Evolutionary conservation across 2,113 vertebrate species (phyloP).

Genomic region (Chloebia gouldiae): DNA sequence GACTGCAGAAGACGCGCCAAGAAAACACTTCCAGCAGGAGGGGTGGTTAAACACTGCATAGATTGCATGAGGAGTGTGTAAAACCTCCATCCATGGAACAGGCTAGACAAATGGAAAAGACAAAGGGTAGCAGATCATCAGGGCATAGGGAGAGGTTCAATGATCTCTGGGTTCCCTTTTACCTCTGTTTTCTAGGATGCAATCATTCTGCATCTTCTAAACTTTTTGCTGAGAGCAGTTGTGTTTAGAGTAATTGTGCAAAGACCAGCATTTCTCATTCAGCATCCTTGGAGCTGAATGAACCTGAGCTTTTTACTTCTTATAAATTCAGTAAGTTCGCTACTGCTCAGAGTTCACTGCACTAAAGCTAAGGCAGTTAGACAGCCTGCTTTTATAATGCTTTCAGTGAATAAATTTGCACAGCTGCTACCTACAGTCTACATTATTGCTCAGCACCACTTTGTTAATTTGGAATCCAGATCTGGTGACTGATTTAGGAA

Average conservation of each 20-base stretch:
- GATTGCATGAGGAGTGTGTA: not conserved
- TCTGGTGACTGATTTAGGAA: conserved; percentile 64
- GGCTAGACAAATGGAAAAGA: not conserved
- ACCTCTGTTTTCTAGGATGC: not conserved
- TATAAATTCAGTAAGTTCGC: not conserved
- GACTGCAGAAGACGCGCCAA: not conserved
- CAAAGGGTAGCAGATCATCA: not conserved
- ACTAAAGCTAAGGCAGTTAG: conserved; percentile 49
- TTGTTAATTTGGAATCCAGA: conserved; percentile 67
- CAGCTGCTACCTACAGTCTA: conserved; percentile 56
- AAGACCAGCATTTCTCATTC: conserved; percentile 23
- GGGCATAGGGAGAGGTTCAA: not conserved
- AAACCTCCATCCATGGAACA: not conserved
- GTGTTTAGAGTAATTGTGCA: not conserved
- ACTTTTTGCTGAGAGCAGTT: not conserved
- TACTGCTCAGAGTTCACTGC: conserved; percentile 47
- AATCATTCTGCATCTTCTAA: not conserved
- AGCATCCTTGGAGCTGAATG: conserved; percentile 26
- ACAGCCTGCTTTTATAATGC: conserved; percentile 53
- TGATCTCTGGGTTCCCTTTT: not conserved
- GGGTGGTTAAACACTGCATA: not conserved
- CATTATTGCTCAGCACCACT: conserved; percentile 59
- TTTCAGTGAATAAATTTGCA: conserved; percentile 52
- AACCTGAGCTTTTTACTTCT: conserved; percentile 30
- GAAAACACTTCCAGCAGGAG: not conserved